A percentile compares a stretch with the other conserved stretches of the same genome.
These are phyloP conservation scores for Drosophila imparisetae DNA, from an alignment of 2,888 invertebrate species.

Conservation along the genomic window DNA sequence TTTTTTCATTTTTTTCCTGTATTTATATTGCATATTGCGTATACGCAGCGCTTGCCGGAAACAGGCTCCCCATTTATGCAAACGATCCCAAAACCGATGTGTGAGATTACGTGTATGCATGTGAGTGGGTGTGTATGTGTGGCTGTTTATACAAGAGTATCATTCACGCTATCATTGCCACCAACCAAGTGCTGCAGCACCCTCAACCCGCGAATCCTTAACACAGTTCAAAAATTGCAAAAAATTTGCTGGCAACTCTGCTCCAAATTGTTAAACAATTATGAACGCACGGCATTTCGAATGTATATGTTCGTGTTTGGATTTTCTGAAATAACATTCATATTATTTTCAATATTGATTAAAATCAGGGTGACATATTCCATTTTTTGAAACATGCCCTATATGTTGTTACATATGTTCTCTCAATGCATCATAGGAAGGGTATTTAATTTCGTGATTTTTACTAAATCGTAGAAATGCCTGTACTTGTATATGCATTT, in stretches of 20 bases:
- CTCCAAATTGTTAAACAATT: conserved; percentile 32
- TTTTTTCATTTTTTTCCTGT: conserved; percentile 16
- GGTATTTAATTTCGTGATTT: background rate
- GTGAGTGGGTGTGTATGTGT: conserved; percentile 13
- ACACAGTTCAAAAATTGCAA: conserved; percentile 50
- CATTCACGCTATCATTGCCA: conserved; percentile 74
- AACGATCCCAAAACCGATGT: conserved; percentile 51
- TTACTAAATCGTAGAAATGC: conserved; percentile 14
- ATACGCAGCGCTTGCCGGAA: conserved; percentile 59
- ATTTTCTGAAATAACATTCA: background rate
- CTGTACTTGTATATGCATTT: background rate
- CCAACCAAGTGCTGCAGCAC: conserved; percentile 49
- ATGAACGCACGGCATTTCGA: conserved; percentile 13
- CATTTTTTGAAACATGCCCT: background rate
- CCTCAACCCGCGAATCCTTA: conserved; percentile 29
- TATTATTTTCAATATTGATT: background rate
- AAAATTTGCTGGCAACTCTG: conserved; percentile 27
- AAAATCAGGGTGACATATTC: background rate
- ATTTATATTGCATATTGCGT: conserved; percentile 60
- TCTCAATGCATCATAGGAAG: background rate
- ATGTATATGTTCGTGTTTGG: background rate
- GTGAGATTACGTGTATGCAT: conserved; percentile 3
- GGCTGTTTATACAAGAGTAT: conserved; percentile 62
- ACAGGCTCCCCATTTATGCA: conserved; percentile 64
- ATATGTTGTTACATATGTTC: background rate